Percentiles rank a stretch among this genome's conserved stretches.
These are phyloP conservation scores for Otocyon megalotis DNA, from an alignment of 2,113 vertebrate genomes.

Conservation along the genomic window DNA sequence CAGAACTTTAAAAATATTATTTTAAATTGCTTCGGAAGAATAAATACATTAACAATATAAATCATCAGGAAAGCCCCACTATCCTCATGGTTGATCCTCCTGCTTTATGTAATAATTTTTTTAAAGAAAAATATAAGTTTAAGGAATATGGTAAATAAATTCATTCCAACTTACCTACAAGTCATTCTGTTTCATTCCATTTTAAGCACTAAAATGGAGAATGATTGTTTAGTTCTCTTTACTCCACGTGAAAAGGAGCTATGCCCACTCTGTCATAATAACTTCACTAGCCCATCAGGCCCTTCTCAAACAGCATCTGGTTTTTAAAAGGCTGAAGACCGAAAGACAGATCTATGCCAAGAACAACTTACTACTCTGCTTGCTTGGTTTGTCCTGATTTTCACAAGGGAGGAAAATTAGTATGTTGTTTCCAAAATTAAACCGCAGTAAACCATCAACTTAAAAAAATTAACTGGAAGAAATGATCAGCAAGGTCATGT, in stretches of 20 bases:
- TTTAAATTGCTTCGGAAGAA: conserved; percentile 42
- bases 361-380: not conserved
- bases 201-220: not conserved
- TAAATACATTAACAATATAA: not conserved
- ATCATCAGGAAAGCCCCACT: not conserved
- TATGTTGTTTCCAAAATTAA: conserved; percentile 40
- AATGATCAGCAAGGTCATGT: not conserved
- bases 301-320: not conserved
- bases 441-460: not conserved
- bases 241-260: not conserved
- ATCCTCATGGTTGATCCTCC: not conserved
- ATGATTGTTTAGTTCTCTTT: not conserved
- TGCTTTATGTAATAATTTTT: not conserved
- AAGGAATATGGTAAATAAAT: not conserved
- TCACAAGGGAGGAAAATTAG: not conserved
- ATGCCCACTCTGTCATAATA: not conserved
- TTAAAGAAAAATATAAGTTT: not conserved
- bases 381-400: not conserved
- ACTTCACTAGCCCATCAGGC: not conserved
- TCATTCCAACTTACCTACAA: not conserved
- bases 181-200: not conserved
- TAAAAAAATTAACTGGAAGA: conserved; percentile 24
- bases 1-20: not conserved
- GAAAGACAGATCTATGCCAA: not conserved
- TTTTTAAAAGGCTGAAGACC: not conserved